Evolutionary conservation across 1,140 invertebrate genomes (phyloP).

Genomic region (Pachyrhynchus sulphureomaculatus): DNA sequence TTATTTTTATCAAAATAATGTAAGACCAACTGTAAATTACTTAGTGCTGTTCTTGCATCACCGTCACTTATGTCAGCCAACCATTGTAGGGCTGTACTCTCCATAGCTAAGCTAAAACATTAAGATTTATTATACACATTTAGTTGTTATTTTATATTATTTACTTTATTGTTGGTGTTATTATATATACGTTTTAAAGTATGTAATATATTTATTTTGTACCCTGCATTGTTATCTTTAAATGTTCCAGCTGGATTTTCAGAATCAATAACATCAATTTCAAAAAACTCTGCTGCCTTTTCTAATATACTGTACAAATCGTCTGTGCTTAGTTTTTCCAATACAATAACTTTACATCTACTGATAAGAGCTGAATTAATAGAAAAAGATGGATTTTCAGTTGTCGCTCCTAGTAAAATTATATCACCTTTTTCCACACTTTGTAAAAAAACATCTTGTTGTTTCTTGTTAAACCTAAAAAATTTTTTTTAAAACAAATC

Average conservation of each 20-base stretch:
- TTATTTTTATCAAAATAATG: constrained; percentile 53
- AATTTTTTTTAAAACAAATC: neutral
- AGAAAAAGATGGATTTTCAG: constrained; percentile 85
- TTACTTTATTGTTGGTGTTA: too few species aligned
- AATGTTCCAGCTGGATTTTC: constrained; percentile 22
- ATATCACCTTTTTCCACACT: constrained; percentile 81
- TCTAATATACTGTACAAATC: constrained; percentile 65
- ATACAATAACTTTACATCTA: constrained; percentile 72
- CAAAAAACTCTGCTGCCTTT: constrained; percentile 56
- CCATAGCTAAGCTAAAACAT: constrained; percentile 53
- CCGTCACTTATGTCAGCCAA: constrained; percentile 77
- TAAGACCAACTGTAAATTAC: constrained; percentile 72
- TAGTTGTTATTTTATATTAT: too few species aligned
- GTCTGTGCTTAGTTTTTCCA: constrained; percentile 67
- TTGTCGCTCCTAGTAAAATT: constrained; percentile 82
- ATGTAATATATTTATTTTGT: too few species aligned
- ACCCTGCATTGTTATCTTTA: constrained; percentile 20
- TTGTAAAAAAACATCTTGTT: constrained; percentile 73
- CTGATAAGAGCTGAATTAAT: constrained; percentile 79
- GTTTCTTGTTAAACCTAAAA: constrained; percentile 71
- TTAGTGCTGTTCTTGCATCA: constrained; percentile 77
- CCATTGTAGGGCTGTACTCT: constrained; percentile 65
- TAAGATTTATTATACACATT: too few species aligned
- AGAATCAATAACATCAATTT: constrained; percentile 46
- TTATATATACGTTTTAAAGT: too few species aligned